These are phyloP conservation scores for Smutsia temminckii DNA, from an alignment of 2,797 vertebrate species.

Conservation along the genomic window DNA sequence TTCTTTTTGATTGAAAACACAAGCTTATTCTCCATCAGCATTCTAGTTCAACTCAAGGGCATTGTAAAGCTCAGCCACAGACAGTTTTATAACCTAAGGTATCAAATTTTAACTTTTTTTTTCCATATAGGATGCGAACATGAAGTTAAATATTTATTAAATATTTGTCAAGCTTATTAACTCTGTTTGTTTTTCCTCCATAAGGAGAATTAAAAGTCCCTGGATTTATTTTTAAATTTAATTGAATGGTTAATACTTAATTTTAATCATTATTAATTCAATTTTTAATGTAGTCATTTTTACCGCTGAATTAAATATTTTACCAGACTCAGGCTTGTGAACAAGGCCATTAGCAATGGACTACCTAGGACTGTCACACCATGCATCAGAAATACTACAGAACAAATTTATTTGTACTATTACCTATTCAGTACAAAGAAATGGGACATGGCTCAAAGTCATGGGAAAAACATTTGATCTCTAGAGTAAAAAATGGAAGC, in stretches of 20 bases:
- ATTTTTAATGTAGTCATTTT: conserved; percentile 68
- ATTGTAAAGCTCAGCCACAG: conserved; percentile 74
- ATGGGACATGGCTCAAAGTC: conserved; percentile 44
- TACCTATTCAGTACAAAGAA: conserved; percentile 79
- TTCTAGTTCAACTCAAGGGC: conserved; percentile 80
- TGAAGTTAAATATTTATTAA: conserved; percentile 79
- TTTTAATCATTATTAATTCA: conserved; percentile 75
- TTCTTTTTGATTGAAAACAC: conserved; percentile 81
- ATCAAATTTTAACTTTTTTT: conserved; percentile 80
- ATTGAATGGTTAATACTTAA: conserved; percentile 72
- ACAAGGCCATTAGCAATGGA: conserved; percentile 47
- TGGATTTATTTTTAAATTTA: conserved; percentile 71
- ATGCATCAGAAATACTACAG: conserved; percentile 27
- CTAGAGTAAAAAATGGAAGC: conserved; percentile 69
- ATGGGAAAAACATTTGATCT: conserved; percentile 71
- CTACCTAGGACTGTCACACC: conserved; percentile 55
- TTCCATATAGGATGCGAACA: conserved; percentile 67
- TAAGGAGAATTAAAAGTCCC: conserved; percentile 58
- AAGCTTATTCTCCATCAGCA: conserved; percentile 74
- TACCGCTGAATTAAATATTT: conserved; percentile 70
- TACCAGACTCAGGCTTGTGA: conserved; percentile 52
- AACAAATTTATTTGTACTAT: conserved; percentile 77
- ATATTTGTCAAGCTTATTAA: conserved; percentile 76
- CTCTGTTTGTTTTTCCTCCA: conserved; percentile 72
- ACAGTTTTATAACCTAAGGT: conserved; percentile 77